Evolutionary conservation across 2,888 invertebrate genomes (phyloP), one percentile per base, ranked within the genome.

Genomic region (Drosophila mayaguana): DNA sequence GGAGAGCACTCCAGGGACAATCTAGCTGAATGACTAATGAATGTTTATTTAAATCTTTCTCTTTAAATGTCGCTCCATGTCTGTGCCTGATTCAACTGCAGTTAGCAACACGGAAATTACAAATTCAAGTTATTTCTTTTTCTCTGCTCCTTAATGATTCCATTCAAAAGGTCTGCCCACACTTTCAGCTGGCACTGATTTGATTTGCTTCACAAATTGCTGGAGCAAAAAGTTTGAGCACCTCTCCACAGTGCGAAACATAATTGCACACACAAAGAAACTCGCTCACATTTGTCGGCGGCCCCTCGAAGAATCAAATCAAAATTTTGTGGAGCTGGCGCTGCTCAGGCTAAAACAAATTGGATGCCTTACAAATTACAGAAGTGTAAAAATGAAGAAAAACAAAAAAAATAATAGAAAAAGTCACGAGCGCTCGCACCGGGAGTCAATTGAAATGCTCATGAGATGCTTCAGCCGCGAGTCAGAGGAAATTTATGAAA

Each of bases 401-500:
- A 7, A 28, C 7, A 7, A 7, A 28, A 28, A 25, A 25, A 25
- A 25, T 4, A 25, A 25, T 3, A 7, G 28, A 51, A 68, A 76
- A 75, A 76, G 77, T 76, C 76, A 76, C 76, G 63, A 61, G 7
- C 9, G 46, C 46, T 46, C 36, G 25, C 38, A 28, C 42, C 36
- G 55, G 25, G 48, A 67, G 72, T 75, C 80, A 77, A 66, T 71
- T 67, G 63, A 62, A 75, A 75, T 66, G 36, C 51, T 36, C 45
- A 18, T 18, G 57, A 63, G 63, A 64, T 73, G 64, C 59, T 53
- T 65, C 64, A 56, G 64, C 67, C 76, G 51, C 65, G 72, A 76
- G 78, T 62, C 65, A 62, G 51, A 56, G 56, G 53, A 69, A 80
- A 80, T 86, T 83, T 88, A 83, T 86, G 83, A 85, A 83, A 86